Evolutionary conservation across 2,113 vertebrate genomes (phyloP), one percentile per base, ranked within the genome.

Genomic region (Hymenochirus boettgeri): DNA sequence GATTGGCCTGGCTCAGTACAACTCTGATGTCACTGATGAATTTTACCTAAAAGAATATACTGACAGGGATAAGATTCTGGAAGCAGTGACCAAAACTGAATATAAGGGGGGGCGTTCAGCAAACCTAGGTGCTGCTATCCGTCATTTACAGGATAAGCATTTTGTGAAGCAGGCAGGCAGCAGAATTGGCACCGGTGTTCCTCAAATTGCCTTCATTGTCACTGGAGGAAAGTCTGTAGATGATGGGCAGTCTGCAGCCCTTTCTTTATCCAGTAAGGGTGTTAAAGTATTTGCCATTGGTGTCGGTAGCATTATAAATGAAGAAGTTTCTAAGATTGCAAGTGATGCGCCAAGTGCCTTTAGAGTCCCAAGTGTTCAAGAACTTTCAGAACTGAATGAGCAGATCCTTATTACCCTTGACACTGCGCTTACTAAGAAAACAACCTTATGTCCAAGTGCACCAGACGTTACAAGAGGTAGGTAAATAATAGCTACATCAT

Each of bases 191-290:
- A 84, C 92, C 61, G 81, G 85, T 1, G 82, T 92, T 55, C 91
- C 94, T 11, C 96, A 98, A 81, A 90, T 98, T 0, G 88, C 94
- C 21, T 92, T 99, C 73, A 75, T 98, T 0, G 9, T 99, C 76
- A 93, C 86, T 0, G 96, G 92, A 2, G 96, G 95, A 19, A 86
- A 69, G 52, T 92, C 96, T 0, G 63, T 39, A 0, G 91, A 96
- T 27, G 93, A 98, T 0, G 85, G 85, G 1, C 88, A 92, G 1
- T 61, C 88, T 2, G 92, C 91, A 6, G 89, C 89, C 10, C 54
- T 73, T 62, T 90, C 80, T 1, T 83, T 99, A 10, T 75, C 91
- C 0, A 77, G 76, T 57, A 82, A 75, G 12, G 86, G 90, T 0
- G 85, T 94, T 50, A 91, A 90, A 57, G 77, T 99, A 5, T 98